Base-by-base conservation (phyloP, 2,797 vertebrate species). In the Pelobates cultripes region DNA sequence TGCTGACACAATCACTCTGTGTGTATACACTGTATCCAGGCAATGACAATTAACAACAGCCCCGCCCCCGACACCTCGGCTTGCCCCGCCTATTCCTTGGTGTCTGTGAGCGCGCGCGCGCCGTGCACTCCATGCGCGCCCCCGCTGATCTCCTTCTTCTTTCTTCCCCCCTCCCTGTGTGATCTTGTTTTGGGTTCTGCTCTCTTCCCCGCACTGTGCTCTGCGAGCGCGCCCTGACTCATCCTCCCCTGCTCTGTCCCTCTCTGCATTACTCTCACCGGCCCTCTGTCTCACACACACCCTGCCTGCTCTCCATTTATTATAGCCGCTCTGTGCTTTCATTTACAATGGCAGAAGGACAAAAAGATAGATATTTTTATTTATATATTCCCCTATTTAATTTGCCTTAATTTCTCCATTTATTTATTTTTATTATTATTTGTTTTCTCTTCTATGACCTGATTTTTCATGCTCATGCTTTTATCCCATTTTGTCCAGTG, bases 81-180 rank as follows among this genome's bases (percentile, higher is more conserved):
- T 17, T 2, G 2, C 61, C 61, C n/a, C 61, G 61, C 61, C 61
- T 40, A n/a, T 10, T 64, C 10, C 17, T 40, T 2, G n/a, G 55
- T 12, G 28, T 28, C 28, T 28, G 28, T 28, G 28, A 15, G n/a
- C 28, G 61, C 28, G n/a, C 14, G 3, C 61, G 61, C 61, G n/a
- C 17, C 17, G 17, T 47, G 43, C 44, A n/a, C 69, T 17, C n/a
- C 44, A 5, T n/a, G 78, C 78, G 28, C 72, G 72, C 15, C 15
- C 79, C 51, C 79, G 79, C n/a, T 47, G 64, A 53, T 73, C 75
- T 55, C 80, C n/a, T 70, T 15, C 17, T 12, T 57, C 17, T 40
- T 43, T 75, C 66, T 47, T 73, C 28, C 70, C 70, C 51, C 53
- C 17, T 67, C 44, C 67, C 64, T 40, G 70, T 67, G 42, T 76